Evolutionary conservation across 2,888 invertebrate genomes (phyloP), one percentile per base, ranked within the genome.

Genomic region (Hoplodrina ambigua): DNA sequence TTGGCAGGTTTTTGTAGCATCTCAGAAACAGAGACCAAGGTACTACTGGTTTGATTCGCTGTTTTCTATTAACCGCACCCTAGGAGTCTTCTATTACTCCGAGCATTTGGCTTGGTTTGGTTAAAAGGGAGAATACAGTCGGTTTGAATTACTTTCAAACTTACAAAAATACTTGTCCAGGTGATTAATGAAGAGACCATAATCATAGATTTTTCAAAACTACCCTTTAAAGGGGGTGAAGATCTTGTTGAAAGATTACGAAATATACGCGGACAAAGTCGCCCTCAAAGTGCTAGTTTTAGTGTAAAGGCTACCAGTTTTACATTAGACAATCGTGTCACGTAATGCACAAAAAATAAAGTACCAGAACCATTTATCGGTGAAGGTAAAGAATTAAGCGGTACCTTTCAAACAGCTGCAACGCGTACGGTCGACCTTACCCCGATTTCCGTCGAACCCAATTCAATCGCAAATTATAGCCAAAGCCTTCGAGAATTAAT

Each of bases 341-440:
- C 84, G 78, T 86, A 77, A 81, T 81, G 75, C 78, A 83, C 75
- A 68, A 80, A 84, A 87, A 87, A 86, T 84, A 78, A 85, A 86
- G 79, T 83, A 84, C 83, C 83, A 83, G 80, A 83, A 58, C 60
- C 76, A 81, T 82, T 85, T 84, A 82, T 81, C 76, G 75, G 83
- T 85, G 88, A 91, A 90, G 87, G 90, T 85, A 87, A 89, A 82
- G 74, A 85, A 80, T 73, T 80, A 85, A 86, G 75, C 75, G 77
- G 75, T 85, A 85, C 84, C 86, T 87, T 88, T 87, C 85, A 80
- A 88, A 85, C 82, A 80, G 75, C 77, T 83, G 85, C 82, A 78
- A 90, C 87, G 87, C 89, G 87, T 85, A 70, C 56, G 70, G 44
- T 80, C 83, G 92, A 88, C 94, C 94, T 94, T 92, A 93, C 89